Evolutionary conservation across 1,140 invertebrate species (phyloP).

Genomic region (Drosophila ficusphila): DNA sequence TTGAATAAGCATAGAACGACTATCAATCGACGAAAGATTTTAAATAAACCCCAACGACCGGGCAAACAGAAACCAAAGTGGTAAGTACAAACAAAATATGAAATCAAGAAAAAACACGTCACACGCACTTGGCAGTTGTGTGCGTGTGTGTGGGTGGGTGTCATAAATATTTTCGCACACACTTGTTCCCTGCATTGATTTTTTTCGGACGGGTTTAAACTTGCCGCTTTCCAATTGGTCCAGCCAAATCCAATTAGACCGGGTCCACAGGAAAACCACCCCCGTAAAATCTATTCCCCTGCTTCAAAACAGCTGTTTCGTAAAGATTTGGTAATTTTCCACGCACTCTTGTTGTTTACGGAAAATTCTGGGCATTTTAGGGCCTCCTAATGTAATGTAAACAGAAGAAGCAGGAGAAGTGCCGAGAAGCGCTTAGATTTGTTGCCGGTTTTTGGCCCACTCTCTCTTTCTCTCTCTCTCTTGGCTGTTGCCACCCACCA

Average conservation of each 20-base stretch:
- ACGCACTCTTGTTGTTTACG: conserved; percentile 4
- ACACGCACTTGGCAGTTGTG: conserved; percentile 14
- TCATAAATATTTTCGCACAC: conserved; percentile 62
- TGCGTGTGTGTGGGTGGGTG: conserved; percentile 14
- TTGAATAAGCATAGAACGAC: conserved; percentile 46
- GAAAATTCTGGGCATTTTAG: conserved; percentile 40
- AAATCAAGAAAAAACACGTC: conserved; percentile 18
- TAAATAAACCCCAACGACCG: conserved; percentile 12
- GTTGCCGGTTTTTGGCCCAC: conserved; percentile 35
- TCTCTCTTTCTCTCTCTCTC: neutral
- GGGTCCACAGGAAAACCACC: conserved; percentile 12
- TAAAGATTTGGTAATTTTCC: conserved; percentile 53
- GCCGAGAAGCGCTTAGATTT: conserved; percentile 25
- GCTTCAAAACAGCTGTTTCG: conserved; percentile 42
- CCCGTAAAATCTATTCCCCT: conserved; percentile 9
- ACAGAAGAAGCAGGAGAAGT: conserved; percentile 6
- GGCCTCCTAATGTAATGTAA: conserved; percentile 19
- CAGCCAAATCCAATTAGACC: conserved; percentile 58
- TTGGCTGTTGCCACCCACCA: conserved; percentile 12
- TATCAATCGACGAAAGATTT: conserved; percentile 32
- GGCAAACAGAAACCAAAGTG: conserved; percentile 18
- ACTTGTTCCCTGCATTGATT: conserved; percentile 72
- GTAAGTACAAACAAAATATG: conserved; percentile 27
- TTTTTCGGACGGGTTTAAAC: conserved; percentile 46
- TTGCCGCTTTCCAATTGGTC: conserved; percentile 57